These are phyloP conservation scores for Ceratosolen solmsi DNA, from an alignment of 1,140 invertebrate genomes.

Conservation along the genomic window DNA sequence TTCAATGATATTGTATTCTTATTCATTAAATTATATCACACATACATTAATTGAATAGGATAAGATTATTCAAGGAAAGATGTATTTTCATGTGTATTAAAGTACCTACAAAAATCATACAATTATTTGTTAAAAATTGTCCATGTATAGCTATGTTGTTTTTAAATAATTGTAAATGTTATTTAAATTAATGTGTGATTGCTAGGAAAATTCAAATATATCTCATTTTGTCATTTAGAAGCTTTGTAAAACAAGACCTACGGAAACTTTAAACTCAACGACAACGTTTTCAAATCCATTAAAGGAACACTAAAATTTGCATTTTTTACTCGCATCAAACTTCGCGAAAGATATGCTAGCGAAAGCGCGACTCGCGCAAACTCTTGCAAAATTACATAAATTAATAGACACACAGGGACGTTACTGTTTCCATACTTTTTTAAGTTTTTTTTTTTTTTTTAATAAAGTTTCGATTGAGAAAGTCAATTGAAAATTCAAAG, in stretches of 20 bases:
- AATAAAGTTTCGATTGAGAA: conserved; percentile 15
- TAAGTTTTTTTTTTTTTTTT: conserved; percentile 18
- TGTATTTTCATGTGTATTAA: too few relatives aligned
- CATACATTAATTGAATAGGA: too few relatives aligned
- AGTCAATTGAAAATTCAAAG: conserved; percentile 3
- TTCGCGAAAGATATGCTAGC: conserved; percentile 12
- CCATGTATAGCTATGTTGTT: too few relatives aligned
- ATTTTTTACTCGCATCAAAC: conserved; percentile 9
- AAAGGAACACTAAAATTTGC: conserved; percentile 41
- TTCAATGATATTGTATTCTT: too few relatives aligned
- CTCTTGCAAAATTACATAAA: conserved; percentile 45
- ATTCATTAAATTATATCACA: too few relatives aligned
- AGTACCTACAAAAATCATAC: too few relatives aligned
- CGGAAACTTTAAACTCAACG: conserved; percentile 32
- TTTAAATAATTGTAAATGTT: too few relatives aligned
- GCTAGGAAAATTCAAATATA: neutral
- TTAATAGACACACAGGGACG: neutral
- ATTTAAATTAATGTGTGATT: neutral
- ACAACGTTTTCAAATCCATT: conserved; percentile 38
- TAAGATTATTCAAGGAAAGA: too few relatives aligned
- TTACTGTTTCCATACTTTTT: neutral
- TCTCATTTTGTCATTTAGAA: neutral
- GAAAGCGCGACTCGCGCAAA: conserved; percentile 18
- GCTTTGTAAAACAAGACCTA: neutral
- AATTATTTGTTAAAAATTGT: too few relatives aligned